phyloP scores from a whole-genome alignment of 2,113 vertebrate genomes.

The Neolamprologus hecqui region DNA sequence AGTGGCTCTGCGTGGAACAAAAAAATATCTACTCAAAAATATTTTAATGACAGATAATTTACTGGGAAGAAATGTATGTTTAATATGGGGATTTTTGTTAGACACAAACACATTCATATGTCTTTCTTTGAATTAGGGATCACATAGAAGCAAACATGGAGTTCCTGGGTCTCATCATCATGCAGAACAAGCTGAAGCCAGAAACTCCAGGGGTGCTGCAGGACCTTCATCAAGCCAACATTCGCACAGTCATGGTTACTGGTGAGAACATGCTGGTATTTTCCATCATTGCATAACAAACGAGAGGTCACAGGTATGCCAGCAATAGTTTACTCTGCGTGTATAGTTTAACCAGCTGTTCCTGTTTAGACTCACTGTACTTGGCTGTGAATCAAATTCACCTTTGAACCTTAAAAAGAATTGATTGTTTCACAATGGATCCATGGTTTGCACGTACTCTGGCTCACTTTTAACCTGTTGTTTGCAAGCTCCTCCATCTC shows the following conservation, averaged over 20 bases:
- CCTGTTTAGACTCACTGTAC: neutral
- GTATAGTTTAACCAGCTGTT: neutral
- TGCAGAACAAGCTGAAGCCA: conserved; percentile 96
- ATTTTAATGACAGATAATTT: neutral
- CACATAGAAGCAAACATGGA: conserved; percentile 91
- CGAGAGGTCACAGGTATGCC: neutral
- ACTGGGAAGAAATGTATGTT: neutral
- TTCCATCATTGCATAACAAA: neutral
- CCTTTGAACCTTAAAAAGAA: accelerated
- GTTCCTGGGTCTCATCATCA: conserved; percentile 93
- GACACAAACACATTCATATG: neutral
- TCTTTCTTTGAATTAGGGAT: conserved; percentile 70
- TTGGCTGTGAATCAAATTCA: neutral
- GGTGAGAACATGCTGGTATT: conserved; percentile 66
- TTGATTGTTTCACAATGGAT: accelerated
- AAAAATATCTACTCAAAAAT: neutral
- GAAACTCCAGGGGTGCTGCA: conserved; percentile 88
- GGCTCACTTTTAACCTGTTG: neutral
- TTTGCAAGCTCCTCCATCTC: accelerated
- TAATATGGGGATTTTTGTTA: neutral
- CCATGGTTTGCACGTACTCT: neutral
- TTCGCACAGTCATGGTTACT: conserved; percentile 98
- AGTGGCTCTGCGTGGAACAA: accelerated
- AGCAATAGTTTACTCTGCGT: neutral
- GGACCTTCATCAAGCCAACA: conserved; percentile 84